phyloP scores from a whole-genome alignment of 2,113 vertebrate species.

The Psittacara wagleri region DNA sequence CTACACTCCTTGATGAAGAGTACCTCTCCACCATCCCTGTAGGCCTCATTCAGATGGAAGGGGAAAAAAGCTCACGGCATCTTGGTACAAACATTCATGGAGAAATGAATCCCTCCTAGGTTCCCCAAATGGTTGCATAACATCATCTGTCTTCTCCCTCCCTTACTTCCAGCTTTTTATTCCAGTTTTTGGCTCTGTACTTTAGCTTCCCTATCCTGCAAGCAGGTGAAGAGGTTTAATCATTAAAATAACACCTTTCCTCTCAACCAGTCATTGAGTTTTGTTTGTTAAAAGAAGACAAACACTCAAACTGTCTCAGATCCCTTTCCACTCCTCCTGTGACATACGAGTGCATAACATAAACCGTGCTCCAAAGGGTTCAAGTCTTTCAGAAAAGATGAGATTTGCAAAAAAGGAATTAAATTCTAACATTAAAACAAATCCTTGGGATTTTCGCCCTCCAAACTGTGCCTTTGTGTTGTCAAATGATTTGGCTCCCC shows the following conservation, averaged over 20 bases:
- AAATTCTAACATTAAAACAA: background rate
- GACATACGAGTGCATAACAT: background rate
- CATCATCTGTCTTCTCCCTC: background rate
- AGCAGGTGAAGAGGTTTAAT: background rate
- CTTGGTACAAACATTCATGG: background rate
- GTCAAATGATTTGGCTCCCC: background rate
- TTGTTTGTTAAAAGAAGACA: background rate
- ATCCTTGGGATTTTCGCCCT: background rate
- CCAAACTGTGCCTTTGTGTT: background rate
- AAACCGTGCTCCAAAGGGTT: background rate
- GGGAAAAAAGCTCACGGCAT: background rate
- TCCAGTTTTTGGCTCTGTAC: background rate
- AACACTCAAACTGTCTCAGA: background rate
- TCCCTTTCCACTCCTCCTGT: background rate
- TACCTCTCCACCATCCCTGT: background rate
- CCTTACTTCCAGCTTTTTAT: background rate
- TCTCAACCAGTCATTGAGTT: background rate
- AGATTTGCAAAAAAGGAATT: background rate
- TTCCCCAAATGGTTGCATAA: background rate
- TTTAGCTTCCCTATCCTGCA: background rate
- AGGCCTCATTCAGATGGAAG: background rate
- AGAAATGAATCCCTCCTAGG: background rate
- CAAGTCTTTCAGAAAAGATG: background rate
- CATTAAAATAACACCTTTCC: slow-evolving; percentile 8
- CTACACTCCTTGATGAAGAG: too few species aligned